Percentiles rank a stretch among this genome's conserved stretches.
phyloP scores from a whole-genome alignment of 2,113 vertebrate species.

The Hyaena hyaena region DNA sequence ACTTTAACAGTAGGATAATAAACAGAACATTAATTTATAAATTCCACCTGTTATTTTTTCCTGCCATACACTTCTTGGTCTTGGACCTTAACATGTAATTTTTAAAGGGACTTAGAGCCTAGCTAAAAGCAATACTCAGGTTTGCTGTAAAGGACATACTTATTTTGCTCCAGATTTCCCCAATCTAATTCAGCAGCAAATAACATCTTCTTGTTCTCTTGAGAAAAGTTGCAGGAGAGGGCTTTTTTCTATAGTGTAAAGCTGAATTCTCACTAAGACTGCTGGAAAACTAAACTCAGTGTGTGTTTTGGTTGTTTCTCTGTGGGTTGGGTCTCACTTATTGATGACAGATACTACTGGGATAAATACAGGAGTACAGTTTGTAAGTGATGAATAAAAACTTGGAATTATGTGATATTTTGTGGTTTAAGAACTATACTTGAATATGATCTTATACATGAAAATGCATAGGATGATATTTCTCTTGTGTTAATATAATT shows the following conservation, averaged over 20 bases:
- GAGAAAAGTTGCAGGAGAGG: background rate
- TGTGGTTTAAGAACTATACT: constrained; percentile 95
- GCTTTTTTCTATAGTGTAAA: background rate
- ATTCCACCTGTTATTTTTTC: background rate
- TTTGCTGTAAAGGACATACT: background rate
- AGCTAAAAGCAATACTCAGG: background rate
- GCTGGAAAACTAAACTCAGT: background rate
- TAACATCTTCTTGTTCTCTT: background rate
- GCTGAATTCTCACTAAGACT: background rate
- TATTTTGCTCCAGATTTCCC: background rate
- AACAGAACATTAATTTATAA: constrained; percentile 8
- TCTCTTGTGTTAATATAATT: constrained; percentile 93
- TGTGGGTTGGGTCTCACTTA: constrained; percentile 2
- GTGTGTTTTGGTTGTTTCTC: background rate
- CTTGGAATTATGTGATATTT: constrained; percentile 86
- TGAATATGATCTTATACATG: constrained; percentile 94
- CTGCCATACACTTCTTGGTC: background rate
- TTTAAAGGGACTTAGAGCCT: background rate
- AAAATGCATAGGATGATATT: constrained; percentile 91
- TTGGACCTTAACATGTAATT: background rate
- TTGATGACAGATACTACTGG: constrained; percentile 26
- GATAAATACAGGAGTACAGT: background rate
- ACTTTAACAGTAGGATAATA: constrained; percentile 30
- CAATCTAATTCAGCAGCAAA: background rate
- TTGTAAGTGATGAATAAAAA: constrained; percentile 45